Conservation (phyloP, 2,888 invertebrate species). For the Amphipyra tragopoginis region DNA sequence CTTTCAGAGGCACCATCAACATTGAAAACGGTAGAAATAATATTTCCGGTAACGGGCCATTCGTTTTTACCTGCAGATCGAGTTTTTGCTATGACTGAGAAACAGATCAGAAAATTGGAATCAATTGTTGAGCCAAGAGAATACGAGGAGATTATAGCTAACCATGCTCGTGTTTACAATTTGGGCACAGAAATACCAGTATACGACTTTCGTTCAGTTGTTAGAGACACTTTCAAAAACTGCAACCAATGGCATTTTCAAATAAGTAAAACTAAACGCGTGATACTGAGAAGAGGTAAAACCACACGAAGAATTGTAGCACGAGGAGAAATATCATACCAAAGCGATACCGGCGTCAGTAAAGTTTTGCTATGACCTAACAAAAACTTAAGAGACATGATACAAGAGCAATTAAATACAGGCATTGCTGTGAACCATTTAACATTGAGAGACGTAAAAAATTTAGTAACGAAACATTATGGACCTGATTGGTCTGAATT, state of each 20-base stretch:
- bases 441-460: conserved; percentile 20
- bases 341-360: conserved; percentile 15
- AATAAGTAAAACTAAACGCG: conserved; percentile 20
- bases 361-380: conserved; percentile 8
- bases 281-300: conserved; percentile 20
- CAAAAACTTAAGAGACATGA: conserved; percentile 10
- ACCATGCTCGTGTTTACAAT: conserved; percentile 15
- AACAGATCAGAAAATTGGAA: no score
- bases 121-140: no score
- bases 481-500: conserved; percentile 16
- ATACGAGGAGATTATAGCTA: conserved; percentile 13
- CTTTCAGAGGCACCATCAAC: no score
- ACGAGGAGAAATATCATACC: conserved; percentile 16
- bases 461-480: conserved; percentile 17
- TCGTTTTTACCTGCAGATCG: no score
- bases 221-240: conserved; percentile 13
- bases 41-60: no score
- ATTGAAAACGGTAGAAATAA: no score
- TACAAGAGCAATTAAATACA: conserved; percentile 11
- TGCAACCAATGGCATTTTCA: conserved; percentile 22
- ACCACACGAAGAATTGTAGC: conserved; percentile 9
- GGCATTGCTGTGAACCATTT: conserved; percentile 13
- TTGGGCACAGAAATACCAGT: conserved; percentile 19
- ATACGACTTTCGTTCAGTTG: conserved; percentile 11
- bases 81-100: no score